Evolutionary conservation across 2,113 vertebrate genomes (phyloP).

Genomic region (Lycaon pictus): DNA sequence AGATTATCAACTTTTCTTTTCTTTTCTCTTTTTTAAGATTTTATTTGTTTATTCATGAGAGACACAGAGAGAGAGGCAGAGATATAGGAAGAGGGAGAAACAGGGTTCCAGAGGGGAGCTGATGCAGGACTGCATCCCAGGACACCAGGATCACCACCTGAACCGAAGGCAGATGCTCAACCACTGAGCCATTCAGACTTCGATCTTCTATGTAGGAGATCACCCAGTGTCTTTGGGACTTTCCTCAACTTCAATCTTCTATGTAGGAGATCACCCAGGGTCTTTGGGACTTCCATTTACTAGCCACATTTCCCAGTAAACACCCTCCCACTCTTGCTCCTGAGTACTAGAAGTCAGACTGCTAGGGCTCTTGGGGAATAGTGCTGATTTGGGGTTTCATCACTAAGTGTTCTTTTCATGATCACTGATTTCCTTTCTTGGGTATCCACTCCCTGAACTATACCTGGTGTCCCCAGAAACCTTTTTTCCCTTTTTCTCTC

Average conservation of each 20-base stretch:
- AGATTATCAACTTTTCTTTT: neutral
- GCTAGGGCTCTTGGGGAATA: neutral
- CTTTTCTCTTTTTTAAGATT: too few species aligned
- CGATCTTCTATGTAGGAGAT: neutral
- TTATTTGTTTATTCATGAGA: too few species aligned
- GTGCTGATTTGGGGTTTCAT: neutral
- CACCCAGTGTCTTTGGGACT: accelerated
- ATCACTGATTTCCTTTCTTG: neutral
- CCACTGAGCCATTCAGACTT: too few species aligned
- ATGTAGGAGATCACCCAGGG: too few species aligned
- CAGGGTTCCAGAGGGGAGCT: too few species aligned
- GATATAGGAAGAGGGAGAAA: too few species aligned
- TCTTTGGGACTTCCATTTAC: neutral
- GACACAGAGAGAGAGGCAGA: too few species aligned
- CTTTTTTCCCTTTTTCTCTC: neutral
- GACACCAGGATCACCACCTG: too few species aligned
- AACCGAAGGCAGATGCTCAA: too few species aligned
- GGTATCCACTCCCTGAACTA: neutral
- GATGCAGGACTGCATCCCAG: too few species aligned
- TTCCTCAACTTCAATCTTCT: neutral
- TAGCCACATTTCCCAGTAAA: neutral
- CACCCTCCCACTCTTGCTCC: neutral
- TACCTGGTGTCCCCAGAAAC: neutral
- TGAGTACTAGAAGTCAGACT: neutral
- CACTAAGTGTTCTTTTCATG: neutral